Conservation (phyloP, 2,113 vertebrate genomes). For the Pteropus alecto region DNA sequence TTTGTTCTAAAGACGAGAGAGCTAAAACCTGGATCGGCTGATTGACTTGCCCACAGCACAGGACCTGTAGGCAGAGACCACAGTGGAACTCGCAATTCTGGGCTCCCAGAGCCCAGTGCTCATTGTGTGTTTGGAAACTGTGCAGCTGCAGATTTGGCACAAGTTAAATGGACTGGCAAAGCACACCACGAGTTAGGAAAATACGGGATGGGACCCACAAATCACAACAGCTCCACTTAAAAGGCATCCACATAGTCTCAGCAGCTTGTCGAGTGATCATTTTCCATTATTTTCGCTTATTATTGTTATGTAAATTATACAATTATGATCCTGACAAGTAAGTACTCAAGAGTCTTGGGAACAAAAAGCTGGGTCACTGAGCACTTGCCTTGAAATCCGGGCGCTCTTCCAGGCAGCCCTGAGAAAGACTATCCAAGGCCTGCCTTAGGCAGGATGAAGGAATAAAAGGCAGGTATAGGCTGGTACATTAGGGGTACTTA, state of each 20-base stretch:
- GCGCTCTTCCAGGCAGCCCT: not conserved
- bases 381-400: not conserved
- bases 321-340: not conserved
- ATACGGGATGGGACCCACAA: not conserved
- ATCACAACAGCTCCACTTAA: not conserved
- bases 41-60: accelerated
- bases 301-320: not conserved
- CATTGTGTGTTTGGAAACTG: not conserved
- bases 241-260: not conserved
- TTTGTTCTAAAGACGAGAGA: not conserved
- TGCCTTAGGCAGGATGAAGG: accelerated
- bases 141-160: accelerated
- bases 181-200: accelerated
- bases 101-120: too few relatives aligned
- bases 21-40: not conserved
- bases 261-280: not conserved
- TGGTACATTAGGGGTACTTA: accelerated
- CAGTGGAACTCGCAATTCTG: accelerated
- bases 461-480: accelerated
- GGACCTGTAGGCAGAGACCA: accelerated
- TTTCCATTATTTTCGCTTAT: not conserved
- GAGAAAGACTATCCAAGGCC: not conserved
- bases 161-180: not conserved
- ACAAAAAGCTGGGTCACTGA: not conserved
- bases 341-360: not conserved